A percentile compares a stretch with the other conserved stretches of the same genome.
Evolutionary conservation across 2,888 invertebrate species (phyloP).

Genomic region (Eledona agricola): DNA sequence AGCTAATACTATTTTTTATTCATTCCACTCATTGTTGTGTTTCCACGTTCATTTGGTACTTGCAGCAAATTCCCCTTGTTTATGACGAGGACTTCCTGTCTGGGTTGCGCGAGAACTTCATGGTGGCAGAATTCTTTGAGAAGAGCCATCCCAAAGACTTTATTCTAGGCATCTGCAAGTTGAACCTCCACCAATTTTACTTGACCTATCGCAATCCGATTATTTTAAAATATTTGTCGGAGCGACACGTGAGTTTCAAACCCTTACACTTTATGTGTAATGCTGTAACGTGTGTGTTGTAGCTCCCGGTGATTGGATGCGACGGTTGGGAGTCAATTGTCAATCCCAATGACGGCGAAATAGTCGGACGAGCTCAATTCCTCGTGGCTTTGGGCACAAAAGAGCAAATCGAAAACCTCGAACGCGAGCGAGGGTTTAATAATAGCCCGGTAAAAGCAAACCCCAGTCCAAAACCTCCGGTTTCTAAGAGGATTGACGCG

Average conservation of each 20-base stretch:
- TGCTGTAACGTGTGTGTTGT: conserved; percentile 39
- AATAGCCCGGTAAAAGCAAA: conserved; percentile 50
- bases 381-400: conserved; percentile 70
- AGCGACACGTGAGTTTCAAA: conserved; percentile 63
- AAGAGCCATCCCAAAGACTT: conserved; percentile 57
- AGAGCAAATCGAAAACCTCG: conserved; percentile 67
- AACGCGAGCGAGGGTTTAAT: conserved; percentile 60
- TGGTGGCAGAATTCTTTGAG: conserved; percentile 67
- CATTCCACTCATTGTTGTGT: too few species aligned
- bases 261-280: conserved; percentile 14
- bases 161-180: conserved; percentile 65
- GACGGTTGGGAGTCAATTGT: conserved; percentile 69
- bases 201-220: conserved; percentile 68
- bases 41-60: too few species aligned
- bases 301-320: conserved; percentile 69
- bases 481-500: conserved; percentile 34
- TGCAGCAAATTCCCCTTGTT: conserved; percentile 66
- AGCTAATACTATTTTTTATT: too few species aligned
- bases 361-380: conserved; percentile 67
- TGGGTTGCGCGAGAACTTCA: conserved; percentile 66
- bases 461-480: conserved; percentile 28
- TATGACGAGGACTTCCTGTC: conserved; percentile 66
- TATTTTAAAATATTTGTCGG: conserved; percentile 65
- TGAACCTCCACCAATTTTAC: conserved; percentile 70
- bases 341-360: conserved; percentile 60